phyloP scores from a whole-genome alignment of 2,797 vertebrate species.

The Gastrophryne carolinensis region DNA sequence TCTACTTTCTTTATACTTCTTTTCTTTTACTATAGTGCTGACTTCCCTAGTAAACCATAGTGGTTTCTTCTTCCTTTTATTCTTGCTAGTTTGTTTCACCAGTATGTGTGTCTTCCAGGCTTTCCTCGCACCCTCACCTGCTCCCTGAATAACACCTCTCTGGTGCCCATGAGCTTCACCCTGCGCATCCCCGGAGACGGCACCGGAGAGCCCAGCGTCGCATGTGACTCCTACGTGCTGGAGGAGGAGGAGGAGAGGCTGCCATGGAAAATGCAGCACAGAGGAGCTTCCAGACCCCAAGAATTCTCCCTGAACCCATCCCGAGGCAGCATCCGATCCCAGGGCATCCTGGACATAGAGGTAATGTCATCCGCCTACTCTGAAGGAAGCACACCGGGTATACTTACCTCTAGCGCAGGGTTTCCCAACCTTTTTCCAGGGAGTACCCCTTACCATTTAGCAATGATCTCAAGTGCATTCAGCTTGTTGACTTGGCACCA shows the following conservation, averaged over 20 bases:
- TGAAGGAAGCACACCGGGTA: too few species aligned
- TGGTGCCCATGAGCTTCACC: constrained; percentile 77
- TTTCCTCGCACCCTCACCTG: constrained; percentile 74
- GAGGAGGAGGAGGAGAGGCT: constrained; percentile 37
- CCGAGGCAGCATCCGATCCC: constrained; percentile 66
- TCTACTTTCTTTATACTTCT: too few species aligned
- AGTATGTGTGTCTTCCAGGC: constrained; percentile 70
- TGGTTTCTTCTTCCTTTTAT: too few species aligned
- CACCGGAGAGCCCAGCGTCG: constrained; percentile 63
- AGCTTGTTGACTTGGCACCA: too few species aligned
- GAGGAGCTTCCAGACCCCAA: constrained; percentile 52
- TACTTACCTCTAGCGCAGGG: too few species aligned
- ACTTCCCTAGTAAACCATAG: too few species aligned
- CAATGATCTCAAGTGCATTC: too few species aligned
- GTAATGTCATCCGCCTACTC: constrained; percentile 64
- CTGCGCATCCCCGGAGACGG: constrained; percentile 81
- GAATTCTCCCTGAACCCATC: constrained; percentile 78
- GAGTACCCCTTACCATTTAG: too few species aligned
- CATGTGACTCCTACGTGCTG: constrained; percentile 55
- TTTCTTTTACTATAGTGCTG: too few species aligned
- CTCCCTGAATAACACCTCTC: constrained; percentile 77
- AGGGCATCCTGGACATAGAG: constrained; percentile 69
- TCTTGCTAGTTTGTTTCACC: too few species aligned
- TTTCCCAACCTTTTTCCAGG: too few species aligned
- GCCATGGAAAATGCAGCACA: constrained; percentile 58